These are phyloP conservation scores for Osmerus mordax DNA, from an alignment of 2,113 vertebrate genomes.

Conservation along the genomic window DNA sequence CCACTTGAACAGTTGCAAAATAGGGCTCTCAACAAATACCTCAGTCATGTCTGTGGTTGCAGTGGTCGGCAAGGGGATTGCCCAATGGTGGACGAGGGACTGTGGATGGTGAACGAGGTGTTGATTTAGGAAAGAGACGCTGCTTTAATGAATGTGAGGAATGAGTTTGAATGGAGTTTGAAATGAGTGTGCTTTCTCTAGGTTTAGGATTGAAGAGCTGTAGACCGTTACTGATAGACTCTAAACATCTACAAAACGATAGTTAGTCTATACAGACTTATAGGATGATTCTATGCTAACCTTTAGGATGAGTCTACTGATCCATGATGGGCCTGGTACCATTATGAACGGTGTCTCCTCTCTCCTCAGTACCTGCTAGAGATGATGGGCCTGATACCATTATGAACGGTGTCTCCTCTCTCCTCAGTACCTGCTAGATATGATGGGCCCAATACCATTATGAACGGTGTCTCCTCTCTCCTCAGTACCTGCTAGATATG, in stretches of 20 bases:
- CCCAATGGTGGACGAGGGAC: conserved; percentile 34
- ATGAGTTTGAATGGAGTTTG: too few species aligned
- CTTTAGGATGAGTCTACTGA: not conserved
- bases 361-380: conserved; percentile 90
- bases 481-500: too few species aligned
- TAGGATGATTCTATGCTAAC: too few species aligned
- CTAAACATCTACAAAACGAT: too few species aligned
- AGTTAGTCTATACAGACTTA: too few species aligned
- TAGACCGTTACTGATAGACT: too few species aligned
- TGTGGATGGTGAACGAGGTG: conserved; percentile 24
- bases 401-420: conserved; percentile 53
- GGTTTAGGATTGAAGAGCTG: too few species aligned
- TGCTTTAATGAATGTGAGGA: too few species aligned
- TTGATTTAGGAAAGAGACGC: conserved; percentile 5
- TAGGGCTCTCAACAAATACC: conserved; percentile 52
- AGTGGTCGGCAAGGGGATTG: conserved; percentile 43
- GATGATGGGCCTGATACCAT: conserved; percentile 96
- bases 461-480: too few species aligned
- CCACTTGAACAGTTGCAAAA: conserved; percentile 59
- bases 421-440: conserved; percentile 93
- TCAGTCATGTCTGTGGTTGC: conserved; percentile 48
- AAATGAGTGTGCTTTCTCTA: too few species aligned
- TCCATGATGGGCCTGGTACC: conserved; percentile 94
- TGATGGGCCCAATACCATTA: conserved; percentile 84
- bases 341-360: conserved; percentile 57